Percentiles rank a stretch among this genome's conserved stretches.
Evolutionary conservation across 2,797 vertebrate genomes (phyloP).

Genomic region (Halcyon badia): DNA sequence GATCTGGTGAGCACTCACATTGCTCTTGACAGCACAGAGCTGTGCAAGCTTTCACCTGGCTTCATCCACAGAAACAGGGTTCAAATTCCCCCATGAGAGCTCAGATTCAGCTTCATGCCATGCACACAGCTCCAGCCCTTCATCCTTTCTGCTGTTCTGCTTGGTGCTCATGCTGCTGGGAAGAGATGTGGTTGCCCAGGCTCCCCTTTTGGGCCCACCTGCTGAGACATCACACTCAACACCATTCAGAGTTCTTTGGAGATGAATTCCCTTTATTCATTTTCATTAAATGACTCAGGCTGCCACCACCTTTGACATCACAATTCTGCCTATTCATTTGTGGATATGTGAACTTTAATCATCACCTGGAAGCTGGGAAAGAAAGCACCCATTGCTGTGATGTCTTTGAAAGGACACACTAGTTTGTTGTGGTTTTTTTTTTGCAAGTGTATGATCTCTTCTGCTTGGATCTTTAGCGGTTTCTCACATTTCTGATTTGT

Average conservation of each 20-base stretch:
- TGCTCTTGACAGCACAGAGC: rapidly evolving
- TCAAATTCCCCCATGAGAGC: rapidly evolving
- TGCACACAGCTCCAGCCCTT: not conserved
- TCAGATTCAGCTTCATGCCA: not conserved
- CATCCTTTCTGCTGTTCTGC: not conserved
- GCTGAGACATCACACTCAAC: not conserved
- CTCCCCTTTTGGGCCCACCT: not conserved
- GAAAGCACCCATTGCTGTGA: not conserved
- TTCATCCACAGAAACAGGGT: not conserved
- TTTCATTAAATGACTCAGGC: not conserved
- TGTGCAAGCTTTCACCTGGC: not conserved
- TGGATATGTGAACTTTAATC: not conserved
- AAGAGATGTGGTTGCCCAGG: too few species aligned
- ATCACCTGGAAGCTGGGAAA: not conserved
- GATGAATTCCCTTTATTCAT: not conserved
- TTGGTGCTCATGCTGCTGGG: rapidly evolving
- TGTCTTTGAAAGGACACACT: not conserved
- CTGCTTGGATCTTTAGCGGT: not conserved
- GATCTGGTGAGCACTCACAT: not conserved
- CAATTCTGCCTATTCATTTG: rapidly evolving
- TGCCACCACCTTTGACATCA: not conserved
- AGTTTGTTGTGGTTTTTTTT: not conserved
- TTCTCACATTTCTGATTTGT: not conserved
- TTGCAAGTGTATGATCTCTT: not conserved
- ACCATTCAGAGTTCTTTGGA: not conserved